Evolutionary conservation across 2,888 invertebrate species (phyloP).

Genomic region (Protonemura montana): DNA sequence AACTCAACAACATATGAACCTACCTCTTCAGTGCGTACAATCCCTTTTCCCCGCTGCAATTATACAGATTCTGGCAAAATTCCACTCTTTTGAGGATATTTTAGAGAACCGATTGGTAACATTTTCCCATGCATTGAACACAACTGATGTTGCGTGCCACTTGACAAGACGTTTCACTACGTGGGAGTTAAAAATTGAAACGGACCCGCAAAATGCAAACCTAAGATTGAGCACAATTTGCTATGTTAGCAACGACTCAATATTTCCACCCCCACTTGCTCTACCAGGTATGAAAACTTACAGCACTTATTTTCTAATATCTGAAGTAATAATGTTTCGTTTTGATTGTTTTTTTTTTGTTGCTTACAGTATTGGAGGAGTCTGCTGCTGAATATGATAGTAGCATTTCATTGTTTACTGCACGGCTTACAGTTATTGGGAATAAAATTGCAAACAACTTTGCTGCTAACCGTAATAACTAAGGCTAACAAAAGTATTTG

Average conservation of each 20-base stretch:
- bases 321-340: background rate
- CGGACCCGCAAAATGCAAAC: background rate
- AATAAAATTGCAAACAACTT: background rate
- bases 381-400: background rate
- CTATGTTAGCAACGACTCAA: background rate
- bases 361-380: background rate
- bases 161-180: background rate
- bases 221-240: background rate
- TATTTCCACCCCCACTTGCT: background rate
- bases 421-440: background rate
- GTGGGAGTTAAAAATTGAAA: background rate
- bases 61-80: background rate
- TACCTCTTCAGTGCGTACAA: background rate
- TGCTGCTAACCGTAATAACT: background rate
- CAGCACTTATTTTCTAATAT: too few relatives aligned
- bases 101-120: background rate
- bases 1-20: background rate
- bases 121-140: background rate
- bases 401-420: background rate
- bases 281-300: background rate
- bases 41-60: background rate
- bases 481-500: too few relatives aligned
- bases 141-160: background rate
- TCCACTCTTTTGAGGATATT: background rate
- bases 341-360: background rate